Evolutionary conservation across 1,140 invertebrate genomes (phyloP), one percentile per base, ranked within the genome.

Genomic region (Notospermus geniculatus): DNA sequence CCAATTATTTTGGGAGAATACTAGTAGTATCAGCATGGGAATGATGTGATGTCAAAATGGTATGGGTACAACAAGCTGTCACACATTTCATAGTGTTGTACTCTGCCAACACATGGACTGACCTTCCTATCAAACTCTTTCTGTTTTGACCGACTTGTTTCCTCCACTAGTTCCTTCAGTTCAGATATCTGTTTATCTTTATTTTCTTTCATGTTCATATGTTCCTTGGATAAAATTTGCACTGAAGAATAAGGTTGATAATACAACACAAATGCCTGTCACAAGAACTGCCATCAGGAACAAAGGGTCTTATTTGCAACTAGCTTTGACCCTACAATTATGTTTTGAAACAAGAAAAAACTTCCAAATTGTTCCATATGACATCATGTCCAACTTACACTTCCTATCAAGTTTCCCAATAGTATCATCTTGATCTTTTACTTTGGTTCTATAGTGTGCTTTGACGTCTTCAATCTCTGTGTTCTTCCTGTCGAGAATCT

Each of bases 401-500:
- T 80, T 80, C 57, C 70, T 77, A 28, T 81, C 80, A 54, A 79
- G 54, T 58, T 77, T 78, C 25, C 64, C 53, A n/a, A 74, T 71
- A 4, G 63, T 66, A 39, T 80, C 78, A 59, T 81, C 80, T 56
- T 76, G 53, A 32, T 79, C 77, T 60, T 74, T 76, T 27, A 63
- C 64, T 64, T 81, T 81, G n/a, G 59, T 65, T 61, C 67, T 69
- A 55, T 76, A 80, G 43, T 77, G 73, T 1, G 67, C 60, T 65
- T 80, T 80, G 19, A 81, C 59, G 52, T 79, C 76, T 65, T 81
- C 80, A 29, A 81, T 77, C 64, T 81, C 80, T 15, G 68, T 61
- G 70, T 81, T 81, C 64, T 81, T 81, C 27, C 79, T 64, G 58
- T 81, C 79, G 17, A 81, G 59, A 56, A 81, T 80, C 75, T 79